These are phyloP conservation scores for Protomyctophum bolini DNA, from an alignment of 2,113 vertebrate genomes.

Conservation along the genomic window DNA sequence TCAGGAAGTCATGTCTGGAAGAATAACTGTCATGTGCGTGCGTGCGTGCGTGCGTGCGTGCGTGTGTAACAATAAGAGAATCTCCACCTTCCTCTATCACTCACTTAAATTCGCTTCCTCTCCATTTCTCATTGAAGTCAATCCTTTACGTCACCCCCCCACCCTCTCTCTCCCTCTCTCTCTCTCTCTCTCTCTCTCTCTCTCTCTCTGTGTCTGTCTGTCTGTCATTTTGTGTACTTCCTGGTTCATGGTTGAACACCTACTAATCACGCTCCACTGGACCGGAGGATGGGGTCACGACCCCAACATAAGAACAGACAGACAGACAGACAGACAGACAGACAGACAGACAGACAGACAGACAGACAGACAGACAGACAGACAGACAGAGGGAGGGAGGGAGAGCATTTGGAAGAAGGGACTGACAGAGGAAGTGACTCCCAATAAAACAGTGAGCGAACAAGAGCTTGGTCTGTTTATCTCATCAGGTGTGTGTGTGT, in stretches of 20 bases:
- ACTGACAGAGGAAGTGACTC: too few relatives aligned
- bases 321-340: too few relatives aligned
- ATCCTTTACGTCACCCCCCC: neutral
- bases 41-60: conserved; percentile 24
- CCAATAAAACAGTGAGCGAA: too few relatives aligned
- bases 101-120: neutral
- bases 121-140: neutral
- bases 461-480: too few relatives aligned
- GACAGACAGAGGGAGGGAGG: too few relatives aligned
- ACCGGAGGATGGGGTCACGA: neutral
- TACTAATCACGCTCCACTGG: conserved; percentile 3
- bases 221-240: neutral
- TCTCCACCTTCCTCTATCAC: neutral
- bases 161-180: neutral
- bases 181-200: neutral
- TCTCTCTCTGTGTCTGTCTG: neutral
- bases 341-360: neutral
- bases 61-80: neutral
- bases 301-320: neutral
- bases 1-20: conserved; percentile 48
- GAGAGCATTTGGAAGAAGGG: too few relatives aligned
- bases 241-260: conserved; percentile 8
- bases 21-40: conserved; percentile 43
- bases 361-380: neutral
- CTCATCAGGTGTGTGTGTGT: too few relatives aligned